Evolutionary conservation across 23 tunicate species (phyloP).

Genomic region (Ascidia mentula): DNA sequence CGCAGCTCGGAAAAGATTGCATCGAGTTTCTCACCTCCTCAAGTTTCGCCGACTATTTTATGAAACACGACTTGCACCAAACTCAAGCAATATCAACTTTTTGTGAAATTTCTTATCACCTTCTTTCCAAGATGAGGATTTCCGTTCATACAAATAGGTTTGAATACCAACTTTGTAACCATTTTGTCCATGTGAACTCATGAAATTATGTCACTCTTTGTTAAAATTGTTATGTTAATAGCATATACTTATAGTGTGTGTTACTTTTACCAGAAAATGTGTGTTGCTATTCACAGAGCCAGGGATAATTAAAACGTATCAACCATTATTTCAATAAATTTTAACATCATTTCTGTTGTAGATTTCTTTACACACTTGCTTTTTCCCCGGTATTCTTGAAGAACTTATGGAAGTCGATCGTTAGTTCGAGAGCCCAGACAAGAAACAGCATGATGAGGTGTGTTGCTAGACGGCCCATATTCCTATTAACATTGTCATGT

Average conservation of each 20-base stretch:
- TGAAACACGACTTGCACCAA: neutral
- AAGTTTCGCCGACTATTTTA: conserved; percentile 20
- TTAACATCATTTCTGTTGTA: neutral
- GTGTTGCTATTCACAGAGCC: neutral
- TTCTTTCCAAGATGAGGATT: neutral
- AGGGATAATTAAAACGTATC: too few relatives aligned
- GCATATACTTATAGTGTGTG: neutral
- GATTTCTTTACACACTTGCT: conserved; percentile 56
- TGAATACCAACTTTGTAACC: too few relatives aligned
- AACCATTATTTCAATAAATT: too few relatives aligned
- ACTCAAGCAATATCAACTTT: neutral
- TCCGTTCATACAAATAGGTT: conserved; percentile 60
- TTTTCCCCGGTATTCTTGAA: conserved; percentile 44
- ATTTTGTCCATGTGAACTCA: too few relatives aligned
- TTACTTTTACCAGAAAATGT: neutral
- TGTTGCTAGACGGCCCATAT: too few relatives aligned
- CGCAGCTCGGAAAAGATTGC: neutral
- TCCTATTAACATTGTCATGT: too few relatives aligned
- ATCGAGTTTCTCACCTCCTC: conserved; percentile 28
- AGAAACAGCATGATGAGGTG: conserved; percentile 35
- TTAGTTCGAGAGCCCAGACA: conserved; percentile 10
- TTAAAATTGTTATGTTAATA: neutral
- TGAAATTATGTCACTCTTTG: neutral
- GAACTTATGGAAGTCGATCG: conserved; percentile 35
- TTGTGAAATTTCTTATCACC: conserved; percentile 39